Conservation (phyloP, 1,140 invertebrate genomes). For the Battus philenor region DNA sequence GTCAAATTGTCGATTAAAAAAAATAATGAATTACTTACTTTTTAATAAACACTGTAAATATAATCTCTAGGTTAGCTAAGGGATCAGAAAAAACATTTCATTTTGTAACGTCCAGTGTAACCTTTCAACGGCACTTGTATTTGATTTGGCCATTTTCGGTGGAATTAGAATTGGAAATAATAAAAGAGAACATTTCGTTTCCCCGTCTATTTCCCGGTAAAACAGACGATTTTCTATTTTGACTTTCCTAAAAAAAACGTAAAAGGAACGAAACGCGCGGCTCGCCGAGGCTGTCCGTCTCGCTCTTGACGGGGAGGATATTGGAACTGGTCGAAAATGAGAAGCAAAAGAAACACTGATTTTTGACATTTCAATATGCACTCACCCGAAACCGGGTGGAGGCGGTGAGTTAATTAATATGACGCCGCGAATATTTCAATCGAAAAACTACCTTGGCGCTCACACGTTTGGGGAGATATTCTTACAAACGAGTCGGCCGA, state of each 20-base stretch:
- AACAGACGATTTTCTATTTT: constrained; percentile 62
- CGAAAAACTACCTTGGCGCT: constrained; percentile 36
- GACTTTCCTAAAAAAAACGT: constrained; percentile 47
- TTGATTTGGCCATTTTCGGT: no score
- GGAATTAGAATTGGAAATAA: no score
- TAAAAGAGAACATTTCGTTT: constrained; percentile 64
- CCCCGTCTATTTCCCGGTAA: constrained; percentile 59
- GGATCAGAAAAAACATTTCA: no score
- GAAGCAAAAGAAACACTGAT: constrained; percentile 69
- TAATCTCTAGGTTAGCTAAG: no score
- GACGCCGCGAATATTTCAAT: constrained; percentile 33
- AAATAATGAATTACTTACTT: no score
- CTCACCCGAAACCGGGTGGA: constrained; percentile 52
- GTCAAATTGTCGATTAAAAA: no score
- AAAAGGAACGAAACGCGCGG: no score
- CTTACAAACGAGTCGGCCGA: constrained; percentile 12
- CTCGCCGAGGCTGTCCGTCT: constrained; percentile 48
- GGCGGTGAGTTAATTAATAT: constrained; percentile 60
- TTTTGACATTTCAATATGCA: constrained; percentile 74
- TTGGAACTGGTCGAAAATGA: constrained; percentile 69
- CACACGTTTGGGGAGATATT: constrained; percentile 26
- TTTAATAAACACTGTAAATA: no score
- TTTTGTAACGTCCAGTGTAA: no score
- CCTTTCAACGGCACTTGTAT: no score
- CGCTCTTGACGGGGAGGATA: constrained; percentile 65